Conservation (phyloP, 2,113 vertebrate species). For the Entomyzon cyanotis region DNA sequence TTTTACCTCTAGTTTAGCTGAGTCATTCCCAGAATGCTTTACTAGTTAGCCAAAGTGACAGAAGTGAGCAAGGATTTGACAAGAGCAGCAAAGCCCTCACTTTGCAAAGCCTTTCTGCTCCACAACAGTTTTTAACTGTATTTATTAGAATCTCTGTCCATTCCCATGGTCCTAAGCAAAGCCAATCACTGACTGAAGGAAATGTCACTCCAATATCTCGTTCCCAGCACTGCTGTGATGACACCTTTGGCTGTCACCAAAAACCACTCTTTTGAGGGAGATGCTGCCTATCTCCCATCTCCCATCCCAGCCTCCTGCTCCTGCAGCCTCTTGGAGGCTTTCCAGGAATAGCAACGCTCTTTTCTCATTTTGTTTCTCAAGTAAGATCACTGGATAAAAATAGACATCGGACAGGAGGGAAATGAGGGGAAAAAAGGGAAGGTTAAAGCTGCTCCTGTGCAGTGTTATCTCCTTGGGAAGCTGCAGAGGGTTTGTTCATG, state of each 20-base stretch:
- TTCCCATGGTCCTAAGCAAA: neutral
- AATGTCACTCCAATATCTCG: neutral
- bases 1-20: too few relatives aligned
- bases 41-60: too few relatives aligned
- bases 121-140: neutral
- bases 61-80: too few relatives aligned
- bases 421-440: neutral
- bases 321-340: neutral
- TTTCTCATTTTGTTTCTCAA: neutral
- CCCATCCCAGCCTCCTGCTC: neutral
- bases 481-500: neutral
- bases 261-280: neutral
- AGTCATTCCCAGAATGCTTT: too few relatives aligned
- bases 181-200: neutral
- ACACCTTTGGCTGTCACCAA: neutral
- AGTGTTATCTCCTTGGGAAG: neutral
- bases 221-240: fast-evolving
- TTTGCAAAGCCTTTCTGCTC: too few relatives aligned
- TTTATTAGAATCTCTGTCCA: neutral
- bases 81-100: too few relatives aligned
- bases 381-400: slow-evolving; percentile 9
- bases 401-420: neutral
- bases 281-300: neutral
- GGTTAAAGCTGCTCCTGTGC: neutral
- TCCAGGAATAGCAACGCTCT: neutral